Conservation (phyloP, 2,888 invertebrate genomes). For the Lacanobia wlatinum region DNA sequence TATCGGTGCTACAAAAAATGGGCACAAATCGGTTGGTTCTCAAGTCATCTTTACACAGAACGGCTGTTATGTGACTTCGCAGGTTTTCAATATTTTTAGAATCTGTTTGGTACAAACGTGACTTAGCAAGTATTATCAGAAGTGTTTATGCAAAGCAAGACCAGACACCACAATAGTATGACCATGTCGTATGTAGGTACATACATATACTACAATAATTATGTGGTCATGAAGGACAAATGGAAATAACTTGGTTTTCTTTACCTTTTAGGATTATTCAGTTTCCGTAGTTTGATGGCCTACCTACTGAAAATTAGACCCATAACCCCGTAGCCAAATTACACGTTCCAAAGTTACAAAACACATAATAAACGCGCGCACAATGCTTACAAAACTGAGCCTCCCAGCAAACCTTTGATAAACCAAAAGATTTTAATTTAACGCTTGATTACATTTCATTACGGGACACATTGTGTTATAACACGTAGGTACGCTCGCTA, state of each 20-base stretch:
- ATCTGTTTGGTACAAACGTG: background rate
- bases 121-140: background rate
- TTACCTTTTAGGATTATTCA: background rate
- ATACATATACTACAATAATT: too few species aligned
- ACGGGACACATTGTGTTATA: constrained; percentile 80
- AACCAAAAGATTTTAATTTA: constrained; percentile 81
- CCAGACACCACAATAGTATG: background rate
- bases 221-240: background rate
- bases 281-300: background rate
- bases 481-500: constrained; percentile 77
- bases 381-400: constrained; percentile 40
- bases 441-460: constrained; percentile 84
- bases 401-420: constrained; percentile 68
- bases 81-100: constrained; percentile 1
- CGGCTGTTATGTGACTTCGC: background rate
- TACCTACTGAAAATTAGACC: too few species aligned
- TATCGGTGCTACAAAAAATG: constrained; percentile 15
- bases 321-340: background rate
- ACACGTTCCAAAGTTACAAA: constrained; percentile 30
- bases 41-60: background rate
- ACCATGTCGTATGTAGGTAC: background rate
- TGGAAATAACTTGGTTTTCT: too few species aligned
- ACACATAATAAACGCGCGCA: constrained; percentile 40
- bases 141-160: constrained; percentile 4
- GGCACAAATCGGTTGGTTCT: background rate